Evolutionary conservation across 2,113 vertebrate genomes (phyloP).

Genomic region (Serilophus lunatus): DNA sequence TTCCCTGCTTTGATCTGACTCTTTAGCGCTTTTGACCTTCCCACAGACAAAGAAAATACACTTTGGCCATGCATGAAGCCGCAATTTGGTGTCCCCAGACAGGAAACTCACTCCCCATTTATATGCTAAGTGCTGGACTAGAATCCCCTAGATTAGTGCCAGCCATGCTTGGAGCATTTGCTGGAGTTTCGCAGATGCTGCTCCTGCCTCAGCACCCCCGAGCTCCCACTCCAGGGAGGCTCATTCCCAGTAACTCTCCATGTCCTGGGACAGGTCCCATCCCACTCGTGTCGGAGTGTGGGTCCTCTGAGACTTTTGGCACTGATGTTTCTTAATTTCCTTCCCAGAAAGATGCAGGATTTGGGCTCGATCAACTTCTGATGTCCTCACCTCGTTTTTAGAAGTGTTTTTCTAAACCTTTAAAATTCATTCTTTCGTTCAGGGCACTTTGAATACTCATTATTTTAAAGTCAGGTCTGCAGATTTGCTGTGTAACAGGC

Average conservation of each 20-base stretch:
- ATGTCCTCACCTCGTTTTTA: not conserved
- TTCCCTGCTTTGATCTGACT: not conserved
- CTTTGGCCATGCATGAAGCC: not conserved
- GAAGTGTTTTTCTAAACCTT: not conserved
- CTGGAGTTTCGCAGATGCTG: not conserved
- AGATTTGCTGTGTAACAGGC: not conserved
- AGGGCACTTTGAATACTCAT: not conserved
- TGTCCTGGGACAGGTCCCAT: rapidly evolving
- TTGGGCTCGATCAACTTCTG: not conserved
- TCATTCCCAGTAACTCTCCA: not conserved
- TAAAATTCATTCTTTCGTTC: not conserved
- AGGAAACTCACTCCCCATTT: not conserved
- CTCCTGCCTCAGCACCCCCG: not conserved
- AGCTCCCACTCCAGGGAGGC: not conserved
- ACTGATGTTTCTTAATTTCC: not conserved
- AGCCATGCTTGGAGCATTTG: not conserved
- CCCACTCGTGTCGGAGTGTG: rapidly evolving
- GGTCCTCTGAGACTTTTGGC: not conserved
- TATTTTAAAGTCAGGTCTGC: not conserved
- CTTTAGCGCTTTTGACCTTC: not conserved
- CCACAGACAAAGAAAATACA: not conserved
- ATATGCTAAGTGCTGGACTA: not conserved
- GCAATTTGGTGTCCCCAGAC: not conserved
- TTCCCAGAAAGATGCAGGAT: not conserved
- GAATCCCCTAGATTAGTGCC: not conserved